These are phyloP conservation scores for Mus pahari DNA, from an alignment of 2,113 vertebrate genomes.

Conservation along the genomic window DNA sequence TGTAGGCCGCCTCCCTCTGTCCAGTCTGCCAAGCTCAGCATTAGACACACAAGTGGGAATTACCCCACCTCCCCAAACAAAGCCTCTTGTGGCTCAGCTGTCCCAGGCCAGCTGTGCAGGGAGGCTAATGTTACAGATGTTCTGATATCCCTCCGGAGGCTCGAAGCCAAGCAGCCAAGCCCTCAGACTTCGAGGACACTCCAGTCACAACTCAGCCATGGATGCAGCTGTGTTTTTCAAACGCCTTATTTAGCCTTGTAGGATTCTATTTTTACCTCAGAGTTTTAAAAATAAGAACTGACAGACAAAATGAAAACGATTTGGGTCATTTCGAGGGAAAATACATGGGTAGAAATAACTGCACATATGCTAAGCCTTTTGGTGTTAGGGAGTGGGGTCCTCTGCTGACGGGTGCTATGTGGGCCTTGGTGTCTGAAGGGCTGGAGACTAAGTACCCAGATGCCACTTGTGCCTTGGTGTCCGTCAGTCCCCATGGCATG, in stretches of 20 bases:
- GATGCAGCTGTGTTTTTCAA: slow-evolving; percentile 13
- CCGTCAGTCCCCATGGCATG: neutral
- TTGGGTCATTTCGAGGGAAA: slow-evolving; percentile 54
- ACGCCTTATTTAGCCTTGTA: slow-evolving; percentile 34
- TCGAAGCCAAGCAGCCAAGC: neutral
- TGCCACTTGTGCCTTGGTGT: neutral
- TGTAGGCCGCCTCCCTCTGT: neutral
- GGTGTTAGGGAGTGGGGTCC: neutral
- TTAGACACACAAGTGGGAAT: neutral
- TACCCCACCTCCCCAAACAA: neutral
- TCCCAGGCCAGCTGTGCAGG: neutral
- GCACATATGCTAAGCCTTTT: slow-evolving; percentile 23
- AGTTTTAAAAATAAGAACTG: slow-evolving; percentile 52
- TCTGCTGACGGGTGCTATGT: fast-evolving
- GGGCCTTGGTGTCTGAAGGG: neutral
- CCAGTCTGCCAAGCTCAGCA: neutral
- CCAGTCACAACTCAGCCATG: neutral
- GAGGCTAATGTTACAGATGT: slow-evolving; percentile 2
- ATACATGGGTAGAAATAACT: slow-evolving; percentile 52
- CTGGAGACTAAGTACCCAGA: neutral
- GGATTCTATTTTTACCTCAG: slow-evolving; percentile 68
- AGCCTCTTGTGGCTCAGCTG: neutral
- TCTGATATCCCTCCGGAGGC: neutral
- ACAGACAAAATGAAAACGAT: slow-evolving; percentile 23
- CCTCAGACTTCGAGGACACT: neutral